Percentiles rank a stretch among this genome's conserved stretches.
Evolutionary conservation across 2,888 invertebrate species (phyloP).

Genomic region (Eilema depressum): DNA sequence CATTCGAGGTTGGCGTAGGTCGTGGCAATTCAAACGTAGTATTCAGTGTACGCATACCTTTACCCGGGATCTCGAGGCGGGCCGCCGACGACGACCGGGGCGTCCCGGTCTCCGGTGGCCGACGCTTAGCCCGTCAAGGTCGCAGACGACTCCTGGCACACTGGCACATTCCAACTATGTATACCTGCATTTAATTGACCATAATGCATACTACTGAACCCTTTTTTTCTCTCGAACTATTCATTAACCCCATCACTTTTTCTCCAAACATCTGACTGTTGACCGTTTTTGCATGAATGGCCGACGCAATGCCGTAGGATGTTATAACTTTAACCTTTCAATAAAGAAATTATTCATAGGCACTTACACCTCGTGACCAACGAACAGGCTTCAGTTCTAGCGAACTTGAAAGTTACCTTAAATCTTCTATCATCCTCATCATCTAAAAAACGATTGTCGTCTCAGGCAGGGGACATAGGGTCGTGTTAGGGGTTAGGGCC

Average conservation of each 20-base stretch:
- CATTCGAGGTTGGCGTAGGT: slow-evolving; percentile 55
- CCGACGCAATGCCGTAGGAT: neutral
- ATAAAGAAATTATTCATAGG: too few relatives aligned
- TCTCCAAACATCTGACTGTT: neutral
- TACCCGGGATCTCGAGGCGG: slow-evolving; percentile 54
- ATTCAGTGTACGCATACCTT: slow-evolving; percentile 53
- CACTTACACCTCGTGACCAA: too few relatives aligned
- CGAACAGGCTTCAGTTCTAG: too few relatives aligned
- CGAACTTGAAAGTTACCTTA: too few relatives aligned
- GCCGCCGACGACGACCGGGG: slow-evolving; percentile 56
- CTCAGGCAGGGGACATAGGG: too few relatives aligned
- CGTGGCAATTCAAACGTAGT: slow-evolving; percentile 42
- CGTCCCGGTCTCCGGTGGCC: slow-evolving; percentile 65
- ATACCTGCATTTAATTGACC: slow-evolving; percentile 19
- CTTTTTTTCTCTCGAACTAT: neutral
- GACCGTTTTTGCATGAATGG: neutral
- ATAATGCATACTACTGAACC: neutral
- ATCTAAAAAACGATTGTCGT: too few relatives aligned
- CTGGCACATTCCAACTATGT: slow-evolving; percentile 49
- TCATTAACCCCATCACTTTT: neutral
- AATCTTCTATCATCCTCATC: too few relatives aligned
- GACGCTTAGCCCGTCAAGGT: slow-evolving; percentile 66
- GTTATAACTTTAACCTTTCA: neutral
- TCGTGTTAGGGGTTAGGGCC: too few relatives aligned
- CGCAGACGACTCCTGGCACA: slow-evolving; percentile 65